Conservation (phyloP, 2,888 invertebrate genomes). For the Bombylius major region DNA sequence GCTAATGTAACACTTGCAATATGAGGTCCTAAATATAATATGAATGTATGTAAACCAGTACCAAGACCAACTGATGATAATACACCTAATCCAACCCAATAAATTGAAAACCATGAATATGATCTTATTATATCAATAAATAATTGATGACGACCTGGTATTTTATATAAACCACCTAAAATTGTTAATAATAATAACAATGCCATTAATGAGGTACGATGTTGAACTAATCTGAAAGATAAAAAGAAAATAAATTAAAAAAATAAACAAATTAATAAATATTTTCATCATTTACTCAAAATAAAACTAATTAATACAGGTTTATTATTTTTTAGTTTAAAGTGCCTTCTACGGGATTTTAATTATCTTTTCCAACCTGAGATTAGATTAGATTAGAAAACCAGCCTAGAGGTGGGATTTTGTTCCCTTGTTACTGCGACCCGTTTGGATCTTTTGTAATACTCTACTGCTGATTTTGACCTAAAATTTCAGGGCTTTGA, state of each 20-base stretch:
- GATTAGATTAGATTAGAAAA: no score
- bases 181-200: constrained; percentile 31
- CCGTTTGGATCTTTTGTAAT: no score
- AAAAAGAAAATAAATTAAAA: background rate
- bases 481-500: no score
- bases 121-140: constrained; percentile 29
- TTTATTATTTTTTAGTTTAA: no score
- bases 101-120: constrained; percentile 43
- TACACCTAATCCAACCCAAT: constrained; percentile 90
- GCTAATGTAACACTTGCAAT: constrained; percentile 97
- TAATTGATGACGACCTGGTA: constrained; percentile 34
- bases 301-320: background rate
- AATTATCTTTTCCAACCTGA: no score
- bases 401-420: no score
- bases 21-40: constrained; percentile 97
- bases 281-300: background rate
- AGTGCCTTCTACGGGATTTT: no score
- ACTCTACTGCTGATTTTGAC: no score
- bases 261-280: background rate
- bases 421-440: no score
- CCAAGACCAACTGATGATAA: constrained; percentile 96
- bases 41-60: constrained; percentile 96
- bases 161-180: constrained; percentile 30
- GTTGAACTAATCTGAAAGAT: constrained; percentile 28
- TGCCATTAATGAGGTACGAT: constrained; percentile 27